Base-by-base conservation (phyloP, 2,113 vertebrate species). In the Lanius collurio region DNA sequence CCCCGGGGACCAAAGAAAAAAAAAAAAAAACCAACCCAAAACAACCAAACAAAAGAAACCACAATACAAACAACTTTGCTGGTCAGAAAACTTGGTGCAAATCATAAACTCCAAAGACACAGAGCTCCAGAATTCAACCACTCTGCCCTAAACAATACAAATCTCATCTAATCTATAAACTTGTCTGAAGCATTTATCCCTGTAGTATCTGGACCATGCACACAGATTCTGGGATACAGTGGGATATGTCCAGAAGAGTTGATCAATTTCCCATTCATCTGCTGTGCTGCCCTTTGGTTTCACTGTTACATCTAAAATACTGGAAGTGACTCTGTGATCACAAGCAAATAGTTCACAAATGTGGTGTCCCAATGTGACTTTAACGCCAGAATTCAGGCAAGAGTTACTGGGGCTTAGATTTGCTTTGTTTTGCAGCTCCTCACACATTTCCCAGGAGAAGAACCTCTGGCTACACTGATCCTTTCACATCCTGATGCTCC, bases 241-340 rank as follows among this genome's bases (percentile, higher is more conserved):
- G 83, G 67, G 53, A 90, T 86, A 33, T 49, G 39, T 88, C 87
- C 55, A 83, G 87, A 67, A 70, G 39, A 50, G 63, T 15, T 67
- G 73, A 93, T 83, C 27, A 37, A 41, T 90, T 95, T 89, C 46
- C 67, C 56, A 41, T 74, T 87, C 27, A 30, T 67, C 78, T 90
- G 22, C 55, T 83, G 63, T 49, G 44, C 71, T 94, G 70, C 41
- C 47, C 37, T 77, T 91, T 94, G 82, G 79, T 28, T 92, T 88
- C 60, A 63, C 59, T 10, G 8, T 74, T 75, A 62, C 67, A 41
- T 49, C 93, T 65, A 41, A 81, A 94, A 88, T 44, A 94, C 83
- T 70, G 71, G 59, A 77, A 70, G 78, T 64, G 60, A 88, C 56
- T 83, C 75, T 44, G 55, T 59, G 87, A 77, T 80, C 82, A 92